Base-by-base conservation (phyloP, 2,113 vertebrate genomes). In the Lasiurus borealis region DNA sequence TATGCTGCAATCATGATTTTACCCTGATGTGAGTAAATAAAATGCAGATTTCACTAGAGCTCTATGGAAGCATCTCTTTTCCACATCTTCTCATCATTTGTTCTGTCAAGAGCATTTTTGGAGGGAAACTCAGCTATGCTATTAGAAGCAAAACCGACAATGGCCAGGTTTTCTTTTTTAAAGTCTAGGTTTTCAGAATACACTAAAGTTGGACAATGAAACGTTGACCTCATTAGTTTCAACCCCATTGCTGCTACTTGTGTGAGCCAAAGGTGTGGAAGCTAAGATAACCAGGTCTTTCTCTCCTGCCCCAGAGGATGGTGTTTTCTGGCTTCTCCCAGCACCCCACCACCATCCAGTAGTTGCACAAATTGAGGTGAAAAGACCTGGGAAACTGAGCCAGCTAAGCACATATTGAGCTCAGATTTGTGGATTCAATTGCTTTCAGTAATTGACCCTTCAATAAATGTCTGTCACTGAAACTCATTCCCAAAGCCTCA, bases 241-340 rank as follows among this genome's bases (percentile, higher is more conserved):
- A 13, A 21, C 4, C 10, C 34, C 19, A 0, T 6, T 21, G 19
- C 19, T 13, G 27, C 68, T 81, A 2, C 13, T 15, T 2, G 0
- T 8, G 54, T 18, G 36, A 34, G 25, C 10, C 16, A 0, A 5
- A 25, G 27, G 14, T 0, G 0, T 31, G n/a, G 48, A 27, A 23
- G 34, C 52, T 25, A 14, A 48, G 46, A 44, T 2, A 31, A 16
- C 31, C 31, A 4, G 23, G 10, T 44, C 36, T 9, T 71, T 69
- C 85, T 44, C 27, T 36, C 36, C 40, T 21, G 14, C 27, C 9
- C 31, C 34, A 7, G 0, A 4, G 40, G n/a, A 21, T 5, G 64
- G 23, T 16, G 36, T 5, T 7, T 34, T 10, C 11, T 8, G 44
- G 29, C 29, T 25, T 66, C 31, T 44, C 50, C 21, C 19, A 12